Evolutionary conservation across 2,888 invertebrate genomes (phyloP).

Genomic region (Blera fallax): DNA sequence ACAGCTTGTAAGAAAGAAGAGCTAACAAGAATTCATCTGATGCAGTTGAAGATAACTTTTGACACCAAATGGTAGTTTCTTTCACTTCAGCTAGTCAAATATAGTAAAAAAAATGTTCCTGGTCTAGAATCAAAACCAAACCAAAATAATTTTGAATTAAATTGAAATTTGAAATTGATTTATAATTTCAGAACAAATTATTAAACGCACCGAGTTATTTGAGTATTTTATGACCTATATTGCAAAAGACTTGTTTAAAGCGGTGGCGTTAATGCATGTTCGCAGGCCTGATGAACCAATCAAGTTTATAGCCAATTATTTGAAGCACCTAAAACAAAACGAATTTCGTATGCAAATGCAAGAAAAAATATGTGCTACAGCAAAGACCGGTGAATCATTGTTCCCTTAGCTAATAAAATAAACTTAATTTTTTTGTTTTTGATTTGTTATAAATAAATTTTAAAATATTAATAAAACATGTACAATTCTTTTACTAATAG

Average conservation of each 20-base stretch:
- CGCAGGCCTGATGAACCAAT: constrained; percentile 53
- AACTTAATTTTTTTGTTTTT: not conserved
- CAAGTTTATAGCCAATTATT: constrained; percentile 47
- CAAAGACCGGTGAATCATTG: constrained; percentile 18
- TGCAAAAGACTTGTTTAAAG: constrained; percentile 24
- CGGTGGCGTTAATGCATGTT: constrained; percentile 55
- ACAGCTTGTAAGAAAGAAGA: no score
- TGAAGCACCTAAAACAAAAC: constrained; percentile 57
- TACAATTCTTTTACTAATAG: constrained; percentile 3
- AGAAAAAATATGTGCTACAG: constrained; percentile 27
- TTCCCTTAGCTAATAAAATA: constrained; percentile 12
- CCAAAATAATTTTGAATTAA: no score
- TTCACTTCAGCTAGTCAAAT: no score
- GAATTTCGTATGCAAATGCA: constrained; percentile 40
- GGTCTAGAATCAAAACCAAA: no score
- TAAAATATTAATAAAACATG: not conserved
- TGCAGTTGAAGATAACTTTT: no score
- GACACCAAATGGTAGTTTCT: no score
- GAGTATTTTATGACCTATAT: constrained; percentile 48
- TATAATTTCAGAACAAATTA: constrained; percentile 45
- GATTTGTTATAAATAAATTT: not conserved
- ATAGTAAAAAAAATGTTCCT: no score
- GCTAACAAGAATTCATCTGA: no score
- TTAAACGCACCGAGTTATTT: constrained; percentile 44
- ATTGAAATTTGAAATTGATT: no score